Evolutionary conservation across 2,888 invertebrate genomes (phyloP), one percentile per base, ranked within the genome.

Genomic region (Dicyrtomina minuta): DNA sequence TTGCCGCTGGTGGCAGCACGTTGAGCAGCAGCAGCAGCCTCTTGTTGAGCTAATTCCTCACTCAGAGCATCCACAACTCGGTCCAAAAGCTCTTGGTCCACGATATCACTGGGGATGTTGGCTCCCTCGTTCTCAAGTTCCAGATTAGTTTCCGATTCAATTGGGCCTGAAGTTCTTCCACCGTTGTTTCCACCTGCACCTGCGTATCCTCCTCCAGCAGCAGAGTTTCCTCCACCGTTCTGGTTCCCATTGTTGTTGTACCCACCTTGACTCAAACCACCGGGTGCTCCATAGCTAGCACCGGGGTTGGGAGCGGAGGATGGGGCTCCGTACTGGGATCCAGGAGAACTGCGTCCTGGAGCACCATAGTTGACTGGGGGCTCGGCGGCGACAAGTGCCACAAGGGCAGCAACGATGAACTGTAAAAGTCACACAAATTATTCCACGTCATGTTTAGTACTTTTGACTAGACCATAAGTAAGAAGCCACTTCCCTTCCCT

Each of bases 391-490:
- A 55, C 51, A 8, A 68, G 4, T 10, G 68, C 61, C 61, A 68
- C 61, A 6, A 68, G 62, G 43, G 68, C 68, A 41, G 61, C 55
- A 15, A 68, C 55, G 56, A 68, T 61, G 17, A 68, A 62, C 68
- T 68, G 62, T n/a, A 41, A 65, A 43, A 55, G 5, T 20, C 58
- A 58, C 33, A 15, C 2, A 33, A 33, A n/a, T n/a, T n/a, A n/a
- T n/a, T n/a, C n/a, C n/a, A n/a, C n/a, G n/a, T n/a, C n/a, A n/a
- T n/a, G n/a, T n/a, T n/a, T n/a, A n/a, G n/a, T n/a, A n/a, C n/a
- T n/a, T n/a, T n/a, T n/a, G n/a, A n/a, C n/a, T n/a, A n/a, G n/a
- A n/a, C n/a, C n/a, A n/a, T n/a, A n/a, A n/a, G n/a, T n/a, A n/a
- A n/a, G n/a, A n/a, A n/a, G n/a, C n/a, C n/a, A n/a, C n/a, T n/a